These are phyloP conservation scores for Pteronotus mesoamericanus DNA, from an alignment of 2,797 vertebrate species.

Conservation along the genomic window DNA sequence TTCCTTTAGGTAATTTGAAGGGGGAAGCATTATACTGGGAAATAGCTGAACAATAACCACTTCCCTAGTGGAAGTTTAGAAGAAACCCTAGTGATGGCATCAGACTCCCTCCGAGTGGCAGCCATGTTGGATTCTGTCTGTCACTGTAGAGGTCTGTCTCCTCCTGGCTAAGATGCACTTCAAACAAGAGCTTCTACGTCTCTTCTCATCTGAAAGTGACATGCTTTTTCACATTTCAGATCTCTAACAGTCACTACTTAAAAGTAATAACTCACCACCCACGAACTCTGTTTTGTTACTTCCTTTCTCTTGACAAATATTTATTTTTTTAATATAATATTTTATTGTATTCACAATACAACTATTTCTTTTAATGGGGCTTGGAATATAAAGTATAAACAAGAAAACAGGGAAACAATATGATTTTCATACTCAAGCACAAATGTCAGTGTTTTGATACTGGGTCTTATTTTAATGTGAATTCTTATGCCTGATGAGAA, in stretches of 20 bases:
- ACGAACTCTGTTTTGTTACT: conserved; percentile 5
- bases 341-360: not conserved
- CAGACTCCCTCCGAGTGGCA: not conserved
- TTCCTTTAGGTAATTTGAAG: conserved; percentile 35
- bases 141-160: not conserved
- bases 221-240: conserved; percentile 22
- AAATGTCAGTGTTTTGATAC: not conserved
- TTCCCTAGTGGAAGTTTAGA: not conserved
- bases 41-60: not conserved
- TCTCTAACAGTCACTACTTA: not conserved
- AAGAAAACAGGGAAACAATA: not conserved
- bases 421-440: not conserved
- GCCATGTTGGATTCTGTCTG: not conserved
- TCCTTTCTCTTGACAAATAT: conserved; percentile 26
- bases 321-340: not conserved
- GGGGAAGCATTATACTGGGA: not conserved
- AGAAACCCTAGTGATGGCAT: not conserved
- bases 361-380: not conserved
- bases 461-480: not conserved
- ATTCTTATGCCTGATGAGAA: not conserved
- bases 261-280: not conserved
- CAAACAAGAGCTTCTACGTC: not conserved
- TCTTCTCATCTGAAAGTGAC: conserved; percentile 6
- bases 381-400: conserved; percentile 8
- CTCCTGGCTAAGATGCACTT: not conserved